Base-by-base conservation (phyloP, 2,797 vertebrate genomes). In the Gymnoscopelus braueri region DNA sequence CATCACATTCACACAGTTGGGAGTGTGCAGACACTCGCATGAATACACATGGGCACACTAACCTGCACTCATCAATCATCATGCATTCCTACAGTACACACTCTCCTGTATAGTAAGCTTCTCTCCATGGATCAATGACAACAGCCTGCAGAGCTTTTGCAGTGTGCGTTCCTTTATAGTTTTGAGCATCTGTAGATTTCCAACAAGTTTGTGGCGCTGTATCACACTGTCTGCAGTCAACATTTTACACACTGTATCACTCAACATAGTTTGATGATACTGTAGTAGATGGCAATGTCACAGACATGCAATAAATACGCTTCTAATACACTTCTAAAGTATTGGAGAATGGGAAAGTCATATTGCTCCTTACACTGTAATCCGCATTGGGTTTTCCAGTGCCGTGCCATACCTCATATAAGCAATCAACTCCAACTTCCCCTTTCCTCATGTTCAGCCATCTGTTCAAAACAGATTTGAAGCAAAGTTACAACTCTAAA, bases 121-220 rank as follows among this genome's bases (percentile, higher is more conserved):
- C 67, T 63, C 7, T 67, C 55, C 69, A 73, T 29, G 72, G 62
- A 65, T 0, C 32, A 83, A 83, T 80, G 70, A 75, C 77, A 84
- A 52, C 60, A 44, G 59, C 35, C 52, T 70, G 48, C 67, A 65
- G 49, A 78, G 59, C 47, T 61, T 72, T 71, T 69, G 48, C 51
- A 66, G 49, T 44, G 10, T 59, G 53, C 8, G 50, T 63, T 35
- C 32, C 32, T 35, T 19, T 19, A 19, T 19, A 19, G 19, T 54
- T 54, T 3, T 19, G 52, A 54, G 15, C 53, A 54, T 54, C n/a
- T 9, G 9, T 3, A 54, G 14, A 54, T 54, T 54, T 54, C 6
- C 52, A 6, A n/a, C 52, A 24, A 24, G 53, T 19, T 19, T 19
- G 19, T 19, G 19, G 19, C 1, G 19, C 19, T 19, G 19, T 19